Evolutionary conservation across 1,140 invertebrate species (phyloP), one percentile per base, ranked within the genome.

Genomic region (Mylabris phalerata): DNA sequence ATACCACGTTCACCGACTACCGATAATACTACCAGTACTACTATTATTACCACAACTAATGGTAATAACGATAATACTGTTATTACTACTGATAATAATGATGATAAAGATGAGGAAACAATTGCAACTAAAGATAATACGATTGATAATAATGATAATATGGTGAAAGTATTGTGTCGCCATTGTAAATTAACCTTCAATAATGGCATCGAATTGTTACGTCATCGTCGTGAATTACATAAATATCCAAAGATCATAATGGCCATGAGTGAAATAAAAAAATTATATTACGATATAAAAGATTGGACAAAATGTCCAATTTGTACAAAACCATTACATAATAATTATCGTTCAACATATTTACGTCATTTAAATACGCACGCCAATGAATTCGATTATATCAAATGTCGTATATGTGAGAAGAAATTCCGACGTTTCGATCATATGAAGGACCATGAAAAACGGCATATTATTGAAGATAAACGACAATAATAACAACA

Each of bases 281-380:
- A 59, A 24, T 19, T 19, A 19, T 64, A 61, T 26, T 54, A 64
- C 13, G n/a, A 56, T 38, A 9, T 42, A 1, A 44, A 51, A 27
- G 42, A 66, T 41, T 49, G 61, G 50, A 57, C 49, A 4, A 39
- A 58, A 9, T 68, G 67, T 40, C 67, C 67, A 5, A 56, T 68
- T 27, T 68, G 67, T 58, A 47, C 59, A 24, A 64, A 61, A 55
- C 45, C 50, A 9, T 43, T 55, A 19, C 40, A 40, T 7, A 40
- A n/a, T 10, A 56, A 55, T 9, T 63, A 58, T 25, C 63, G 57
- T 19, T 61, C 62, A 0, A 38, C 55, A 11, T 68, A 63, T 39
- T 44, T 64, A 9, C 66, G 61, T 59, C 67, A 68, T 57, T 13
- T 68, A 19, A 43, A 61, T 32, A 60, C 59, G 4, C 67, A 68